phyloP scores from a whole-genome alignment of 64 coral and sea anemone genomes.

The Astreopora myriophthalma region DNA sequence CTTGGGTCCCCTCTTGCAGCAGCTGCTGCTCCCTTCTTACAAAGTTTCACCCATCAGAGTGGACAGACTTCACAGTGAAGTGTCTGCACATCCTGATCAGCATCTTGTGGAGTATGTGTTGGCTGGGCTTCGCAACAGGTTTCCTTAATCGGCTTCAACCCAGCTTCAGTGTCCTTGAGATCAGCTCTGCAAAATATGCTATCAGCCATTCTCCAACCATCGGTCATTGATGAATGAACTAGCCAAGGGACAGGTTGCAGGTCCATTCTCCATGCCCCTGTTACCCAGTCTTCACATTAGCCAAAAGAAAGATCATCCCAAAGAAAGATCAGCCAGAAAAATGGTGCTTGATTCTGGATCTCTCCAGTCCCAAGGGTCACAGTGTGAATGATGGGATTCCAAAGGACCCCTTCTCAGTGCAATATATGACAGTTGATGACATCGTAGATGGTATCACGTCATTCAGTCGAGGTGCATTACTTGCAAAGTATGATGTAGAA shows the following conservation, averaged over 20 bases:
- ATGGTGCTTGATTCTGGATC: too few species aligned
- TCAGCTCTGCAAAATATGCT: constrained; percentile 10
- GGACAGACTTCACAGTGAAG: too few species aligned
- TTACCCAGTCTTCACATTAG: constrained; percentile 18
- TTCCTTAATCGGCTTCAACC: too few species aligned
- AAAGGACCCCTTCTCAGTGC: background rate
- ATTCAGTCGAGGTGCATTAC: background rate
- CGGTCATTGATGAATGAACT: constrained; percentile 35
- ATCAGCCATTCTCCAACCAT: constrained; percentile 13
- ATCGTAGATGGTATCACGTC: background rate
- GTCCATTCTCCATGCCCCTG: background rate
- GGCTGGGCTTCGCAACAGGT: background rate
- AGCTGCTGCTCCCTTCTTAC: too few species aligned
- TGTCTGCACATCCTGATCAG: background rate
- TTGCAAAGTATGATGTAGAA: constrained; percentile 60
- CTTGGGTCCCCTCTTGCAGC: too few species aligned
- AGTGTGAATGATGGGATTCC: too few species aligned
- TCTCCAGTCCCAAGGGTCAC: too few species aligned
- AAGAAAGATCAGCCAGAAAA: too few species aligned
- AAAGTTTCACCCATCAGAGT: too few species aligned
- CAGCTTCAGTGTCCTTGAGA: background rate
- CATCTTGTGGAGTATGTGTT: background rate
- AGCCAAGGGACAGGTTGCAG: background rate
- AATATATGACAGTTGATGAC: constrained; percentile 11
- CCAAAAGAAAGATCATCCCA: too few species aligned